Evolutionary conservation across 1,140 invertebrate genomes (phyloP).

Genomic region (Aphis gossypii): DNA sequence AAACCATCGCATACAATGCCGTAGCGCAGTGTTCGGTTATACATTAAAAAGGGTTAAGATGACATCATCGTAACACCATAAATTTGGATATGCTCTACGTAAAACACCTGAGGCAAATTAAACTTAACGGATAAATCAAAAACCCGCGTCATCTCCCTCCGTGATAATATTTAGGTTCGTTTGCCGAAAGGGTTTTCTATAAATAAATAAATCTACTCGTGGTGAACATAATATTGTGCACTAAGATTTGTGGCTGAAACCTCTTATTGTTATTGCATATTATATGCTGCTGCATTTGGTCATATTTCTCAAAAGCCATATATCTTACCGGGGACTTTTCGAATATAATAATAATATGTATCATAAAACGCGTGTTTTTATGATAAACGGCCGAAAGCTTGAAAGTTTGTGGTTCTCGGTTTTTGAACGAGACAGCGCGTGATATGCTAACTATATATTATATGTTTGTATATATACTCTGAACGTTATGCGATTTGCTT

Average conservation of each 20-base stretch:
- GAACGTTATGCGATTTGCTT: not conserved
- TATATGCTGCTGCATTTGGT: not conserved
- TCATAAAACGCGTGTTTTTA: not conserved
- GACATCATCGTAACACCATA: constrained; percentile 44
- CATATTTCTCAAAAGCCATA: constrained; percentile 28
- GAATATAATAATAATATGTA: not conserved
- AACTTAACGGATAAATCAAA: constrained; percentile 56
- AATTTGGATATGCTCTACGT: constrained; percentile 48
- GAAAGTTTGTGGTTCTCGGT: not conserved
- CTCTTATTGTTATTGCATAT: constrained; percentile 56
- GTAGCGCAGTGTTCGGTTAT: constrained; percentile 27
- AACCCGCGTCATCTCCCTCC: not conserved
- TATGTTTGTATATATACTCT: not conserved
- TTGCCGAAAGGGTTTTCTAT: constrained; percentile 37
- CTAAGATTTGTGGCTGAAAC: constrained; percentile 52
- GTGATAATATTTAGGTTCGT: constrained; percentile 26
- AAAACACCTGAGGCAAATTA: constrained; percentile 48
- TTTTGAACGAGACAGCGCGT: not conserved
- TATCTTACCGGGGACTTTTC: not conserved
- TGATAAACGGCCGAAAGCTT: not conserved
- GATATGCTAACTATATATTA: not conserved
- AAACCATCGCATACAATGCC: not conserved
- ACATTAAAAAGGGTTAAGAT: constrained; percentile 56
- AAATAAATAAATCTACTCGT: constrained; percentile 27
- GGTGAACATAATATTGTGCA: not conserved